phyloP scores from a whole-genome alignment of 2,888 invertebrate genomes.

The Bruchidius siliquastri region DNA sequence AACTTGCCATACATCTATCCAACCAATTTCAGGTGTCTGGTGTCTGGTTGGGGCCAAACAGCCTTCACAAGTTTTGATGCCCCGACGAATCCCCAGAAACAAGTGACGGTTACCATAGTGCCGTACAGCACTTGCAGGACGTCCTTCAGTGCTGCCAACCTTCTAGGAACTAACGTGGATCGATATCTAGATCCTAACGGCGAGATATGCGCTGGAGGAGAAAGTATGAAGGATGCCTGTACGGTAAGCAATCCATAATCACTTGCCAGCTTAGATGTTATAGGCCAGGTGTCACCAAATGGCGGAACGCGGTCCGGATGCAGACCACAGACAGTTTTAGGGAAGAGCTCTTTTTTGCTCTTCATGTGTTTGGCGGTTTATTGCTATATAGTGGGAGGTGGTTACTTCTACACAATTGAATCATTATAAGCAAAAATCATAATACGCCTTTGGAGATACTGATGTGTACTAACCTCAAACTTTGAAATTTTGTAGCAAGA shows the following conservation, averaged over 20 bases:
- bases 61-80: conserved; percentile 53
- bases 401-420: too few species aligned
- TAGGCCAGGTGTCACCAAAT: too few species aligned
- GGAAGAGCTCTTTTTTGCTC: too few species aligned
- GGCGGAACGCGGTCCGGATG: too few species aligned
- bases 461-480: too few species aligned
- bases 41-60: conserved; percentile 86
- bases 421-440: too few species aligned
- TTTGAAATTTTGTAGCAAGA: conserved; percentile 56
- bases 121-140: conserved; percentile 49
- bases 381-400: too few species aligned
- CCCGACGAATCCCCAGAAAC: conserved; percentile 59
- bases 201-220: conserved; percentile 44
- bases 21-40: conserved; percentile 52
- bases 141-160: conserved; percentile 28
- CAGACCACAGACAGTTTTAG: too few species aligned
- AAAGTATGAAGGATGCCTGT: conserved; percentile 37
- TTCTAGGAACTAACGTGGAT: conserved; percentile 36
- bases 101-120: conserved; percentile 71
- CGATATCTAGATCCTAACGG: conserved; percentile 35
- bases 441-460: too few species aligned
- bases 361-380: too few species aligned
- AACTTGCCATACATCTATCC: too few species aligned
- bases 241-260: conserved; percentile 29
- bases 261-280: not conserved